phyloP scores from a whole-genome alignment of 2,888 invertebrate species.

The Epistrophella euchroma region DNA sequence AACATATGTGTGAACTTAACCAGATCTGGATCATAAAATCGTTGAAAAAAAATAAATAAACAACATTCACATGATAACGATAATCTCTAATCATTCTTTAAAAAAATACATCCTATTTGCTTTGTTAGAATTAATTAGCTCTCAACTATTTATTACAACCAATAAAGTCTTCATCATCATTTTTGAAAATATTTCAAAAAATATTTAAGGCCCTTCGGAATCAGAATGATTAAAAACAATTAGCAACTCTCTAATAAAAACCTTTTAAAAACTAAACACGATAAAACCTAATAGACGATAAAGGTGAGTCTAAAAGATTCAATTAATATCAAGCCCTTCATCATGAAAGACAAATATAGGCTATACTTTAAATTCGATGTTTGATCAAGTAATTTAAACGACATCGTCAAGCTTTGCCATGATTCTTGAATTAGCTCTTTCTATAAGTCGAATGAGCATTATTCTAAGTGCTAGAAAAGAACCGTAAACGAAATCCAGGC shows the following conservation, averaged over 20 bases:
- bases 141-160: neutral
- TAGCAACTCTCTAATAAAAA: neutral
- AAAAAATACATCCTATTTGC: neutral
- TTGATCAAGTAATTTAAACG: constrained; percentile 22
- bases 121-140: neutral
- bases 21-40: too few relatives aligned
- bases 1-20: too few relatives aligned
- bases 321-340: neutral
- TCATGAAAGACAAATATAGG: neutral
- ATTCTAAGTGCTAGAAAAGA: neutral
- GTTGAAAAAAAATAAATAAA: too few relatives aligned
- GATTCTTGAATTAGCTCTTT: constrained; percentile 22
- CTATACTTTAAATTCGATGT: neutral
- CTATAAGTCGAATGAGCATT: neutral
- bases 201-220: constrained; percentile 1
- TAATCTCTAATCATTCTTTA: neutral
- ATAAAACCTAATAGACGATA: neutral
- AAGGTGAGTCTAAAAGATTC: neutral
- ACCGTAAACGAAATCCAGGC: constrained; percentile 42
- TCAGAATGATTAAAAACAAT: neutral
- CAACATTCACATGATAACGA: too few relatives aligned
- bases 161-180: constrained; percentile 8
- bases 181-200: neutral
- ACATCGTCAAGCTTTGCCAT: constrained; percentile 12
- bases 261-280: neutral